Evolutionary conservation across 2,888 invertebrate species (phyloP).

Genomic region (Tholera decimalis): DNA sequence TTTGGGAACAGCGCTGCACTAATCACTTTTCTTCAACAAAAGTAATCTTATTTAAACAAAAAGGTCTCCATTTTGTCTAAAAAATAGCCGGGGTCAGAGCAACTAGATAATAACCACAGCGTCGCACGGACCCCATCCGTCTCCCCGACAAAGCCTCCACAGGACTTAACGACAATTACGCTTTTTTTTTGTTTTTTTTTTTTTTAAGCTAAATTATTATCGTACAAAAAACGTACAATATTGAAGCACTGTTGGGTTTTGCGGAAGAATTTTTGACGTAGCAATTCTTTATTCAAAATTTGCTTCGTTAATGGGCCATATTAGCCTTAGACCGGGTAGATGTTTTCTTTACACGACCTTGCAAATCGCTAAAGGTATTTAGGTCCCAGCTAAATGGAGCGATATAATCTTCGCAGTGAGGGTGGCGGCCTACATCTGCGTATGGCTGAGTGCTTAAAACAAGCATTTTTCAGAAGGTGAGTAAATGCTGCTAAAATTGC

Average conservation of each 20-base stretch:
- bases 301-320: background rate
- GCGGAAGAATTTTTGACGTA: background rate
- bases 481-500: too few relatives aligned
- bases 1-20: conserved; percentile 27
- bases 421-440: too few relatives aligned
- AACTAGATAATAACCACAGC: conserved; percentile 59
- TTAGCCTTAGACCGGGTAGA: too few relatives aligned
- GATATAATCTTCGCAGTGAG: too few relatives aligned
- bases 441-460: too few relatives aligned
- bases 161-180: conserved; percentile 55
- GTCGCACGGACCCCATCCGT: conserved; percentile 62
- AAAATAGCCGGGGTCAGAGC: conserved; percentile 46
- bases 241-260: conserved; percentile 9
- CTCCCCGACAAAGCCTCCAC: conserved; percentile 54
- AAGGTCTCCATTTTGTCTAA: conserved; percentile 34
- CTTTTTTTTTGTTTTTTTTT: conserved; percentile 28
- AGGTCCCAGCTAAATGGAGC: too few relatives aligned
- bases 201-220: conserved; percentile 38
- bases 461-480: too few relatives aligned
- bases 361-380: too few relatives aligned
- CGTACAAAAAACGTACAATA: conserved; percentile 1
- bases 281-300: background rate
- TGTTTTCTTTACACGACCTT: background rate
- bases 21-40: conserved; percentile 29
- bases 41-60: conserved; percentile 48